Percentiles rank a stretch among this genome's conserved stretches.
Conservation (phyloP, 2,888 invertebrate species). For the Dromius quadrimaculatus region DNA sequence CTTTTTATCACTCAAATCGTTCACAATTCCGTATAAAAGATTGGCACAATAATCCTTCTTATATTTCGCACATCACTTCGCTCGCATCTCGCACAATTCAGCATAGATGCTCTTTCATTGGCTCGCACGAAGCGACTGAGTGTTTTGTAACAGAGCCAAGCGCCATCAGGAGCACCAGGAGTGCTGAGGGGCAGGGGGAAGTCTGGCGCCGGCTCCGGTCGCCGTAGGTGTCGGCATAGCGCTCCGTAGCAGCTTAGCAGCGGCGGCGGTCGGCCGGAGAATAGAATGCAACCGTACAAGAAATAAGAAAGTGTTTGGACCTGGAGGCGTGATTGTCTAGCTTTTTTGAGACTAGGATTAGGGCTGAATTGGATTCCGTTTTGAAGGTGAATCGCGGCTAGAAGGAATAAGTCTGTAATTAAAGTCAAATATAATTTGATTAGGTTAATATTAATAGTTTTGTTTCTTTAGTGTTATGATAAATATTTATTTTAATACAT, state of each 20-base stretch:
- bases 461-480: no score
- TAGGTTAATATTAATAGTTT: not conserved
- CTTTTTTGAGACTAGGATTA: conserved; percentile 13
- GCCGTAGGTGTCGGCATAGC: conserved; percentile 36
- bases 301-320: conserved; percentile 35
- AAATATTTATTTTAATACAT: no score
- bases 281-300: conserved; percentile 15
- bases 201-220: conserved; percentile 33
- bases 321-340: conserved; percentile 37
- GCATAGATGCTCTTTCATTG: no score
- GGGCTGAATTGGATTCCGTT: no score
- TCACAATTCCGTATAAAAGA: no score
- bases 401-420: not conserved
- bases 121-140: not conserved
- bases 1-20: no score
- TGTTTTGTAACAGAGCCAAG: not conserved
- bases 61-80: no score
- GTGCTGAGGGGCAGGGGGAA: conserved; percentile 8
- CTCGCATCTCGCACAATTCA: no score
- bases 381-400: not conserved
- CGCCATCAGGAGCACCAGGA: conserved; percentile 9
- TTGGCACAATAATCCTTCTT: no score
- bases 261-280: not conserved
- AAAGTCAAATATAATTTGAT: not conserved
- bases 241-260: no score